phyloP scores from a whole-genome alignment of 2,113 vertebrate species.

The Pseudopodoces humilis region DNA sequence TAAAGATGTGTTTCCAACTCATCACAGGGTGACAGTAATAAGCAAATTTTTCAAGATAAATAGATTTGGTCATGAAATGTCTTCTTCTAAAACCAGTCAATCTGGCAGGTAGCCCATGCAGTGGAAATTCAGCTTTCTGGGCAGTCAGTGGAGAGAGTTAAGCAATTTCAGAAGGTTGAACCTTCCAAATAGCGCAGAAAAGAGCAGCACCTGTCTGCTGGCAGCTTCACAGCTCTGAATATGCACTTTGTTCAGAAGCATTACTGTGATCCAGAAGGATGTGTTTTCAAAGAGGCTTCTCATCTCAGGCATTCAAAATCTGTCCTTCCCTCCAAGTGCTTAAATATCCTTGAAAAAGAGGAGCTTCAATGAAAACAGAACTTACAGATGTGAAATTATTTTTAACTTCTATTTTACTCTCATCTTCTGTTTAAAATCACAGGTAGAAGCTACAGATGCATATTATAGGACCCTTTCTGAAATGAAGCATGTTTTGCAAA shows the following conservation, averaged over 20 bases:
- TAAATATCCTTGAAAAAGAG: background rate
- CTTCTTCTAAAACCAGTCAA: background rate
- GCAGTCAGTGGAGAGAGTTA: background rate
- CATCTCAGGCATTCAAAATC: background rate
- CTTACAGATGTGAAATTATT: background rate
- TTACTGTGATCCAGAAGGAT: background rate
- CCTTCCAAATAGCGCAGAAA: background rate
- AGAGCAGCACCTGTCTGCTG: background rate
- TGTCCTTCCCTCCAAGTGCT: background rate
- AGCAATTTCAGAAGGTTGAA: background rate
- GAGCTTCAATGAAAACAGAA: background rate
- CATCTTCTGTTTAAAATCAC: background rate
- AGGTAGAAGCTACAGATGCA: background rate
- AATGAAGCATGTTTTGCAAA: background rate
- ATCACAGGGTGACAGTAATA: background rate
- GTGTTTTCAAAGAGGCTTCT: background rate
- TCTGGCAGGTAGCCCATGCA: background rate
- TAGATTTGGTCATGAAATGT: background rate
- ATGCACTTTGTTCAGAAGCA: background rate
- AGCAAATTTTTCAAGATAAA: background rate
- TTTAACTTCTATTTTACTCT: background rate
- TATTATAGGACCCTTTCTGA: background rate
- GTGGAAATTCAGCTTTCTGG: background rate
- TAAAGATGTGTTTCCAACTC: background rate
- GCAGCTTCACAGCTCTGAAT: background rate